Evolutionary conservation across 2,888 invertebrate species (phyloP), one percentile per base, ranked within the genome.

Genomic region (Chymomyza fuscimana): DNA sequence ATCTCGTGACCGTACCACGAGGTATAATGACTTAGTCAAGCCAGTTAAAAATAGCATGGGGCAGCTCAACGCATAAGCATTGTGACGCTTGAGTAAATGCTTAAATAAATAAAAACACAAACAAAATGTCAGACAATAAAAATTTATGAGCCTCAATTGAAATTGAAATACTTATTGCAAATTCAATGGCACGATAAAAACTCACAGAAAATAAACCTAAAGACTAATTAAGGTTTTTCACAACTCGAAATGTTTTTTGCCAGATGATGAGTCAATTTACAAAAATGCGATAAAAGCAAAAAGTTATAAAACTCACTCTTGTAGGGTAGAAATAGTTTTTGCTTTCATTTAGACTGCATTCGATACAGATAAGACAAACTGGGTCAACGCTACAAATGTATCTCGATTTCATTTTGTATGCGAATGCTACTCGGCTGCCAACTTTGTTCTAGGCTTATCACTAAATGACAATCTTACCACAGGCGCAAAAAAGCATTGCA

Each of bases 111-210:
- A 88, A 86, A 32, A 12, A 56, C 59, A 58, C 40, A 46, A 46
- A 83, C 83, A 86, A 77, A 88, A 76, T 82, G 85, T 87, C 85
- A 76, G 75, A 75, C 82, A 74, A 77, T 87, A 78, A 86, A 76
- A 87, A 88, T 87, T 69, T 85, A 88, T 85, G 82, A 75, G 78
- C 85, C 72, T 73, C 87, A 79, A 86, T 83, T 77, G 88, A 86
- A 81, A 76, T 46, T 46, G 40, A 46, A 46, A 46, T 46, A 46
- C 40, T 46, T 76, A 82, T 76, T 67, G 78, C 81, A 78, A 86
- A 76, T 83, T 83, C 83, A 83, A 83, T 83, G 88, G 88, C 88
- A 83, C 86, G 82, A 83, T 86, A 86, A 87, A 85, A 74, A 56
- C 19, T 32, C 32, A 58, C 15, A 58, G 58, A 25, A 58, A 58